Evolutionary conservation across 2,888 invertebrate genomes (phyloP).

Genomic region (Parnassius orleans): DNA sequence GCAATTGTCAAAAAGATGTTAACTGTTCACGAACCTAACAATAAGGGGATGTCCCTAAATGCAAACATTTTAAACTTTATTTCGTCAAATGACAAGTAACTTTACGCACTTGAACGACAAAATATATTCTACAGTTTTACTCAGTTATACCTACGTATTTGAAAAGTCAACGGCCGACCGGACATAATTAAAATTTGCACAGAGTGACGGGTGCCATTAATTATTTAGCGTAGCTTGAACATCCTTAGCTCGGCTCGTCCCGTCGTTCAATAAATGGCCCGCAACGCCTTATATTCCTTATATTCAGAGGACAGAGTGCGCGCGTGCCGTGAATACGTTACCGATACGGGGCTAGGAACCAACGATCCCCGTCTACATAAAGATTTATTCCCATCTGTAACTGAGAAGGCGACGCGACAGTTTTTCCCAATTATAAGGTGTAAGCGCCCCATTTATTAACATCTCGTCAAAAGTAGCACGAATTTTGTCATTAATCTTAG

Average conservation of each 20-base stretch:
- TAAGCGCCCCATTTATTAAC: constrained; percentile 76
- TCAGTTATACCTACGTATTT: neutral
- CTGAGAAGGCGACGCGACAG: constrained; percentile 76
- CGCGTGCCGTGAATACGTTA: constrained; percentile 72
- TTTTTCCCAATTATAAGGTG: constrained; percentile 79
- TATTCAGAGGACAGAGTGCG: constrained; percentile 74
- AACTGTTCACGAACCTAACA: too few relatives aligned
- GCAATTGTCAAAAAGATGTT: too few relatives aligned
- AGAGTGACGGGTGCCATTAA: constrained; percentile 59
- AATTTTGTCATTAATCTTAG: constrained; percentile 18
- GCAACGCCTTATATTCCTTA: constrained; percentile 68
- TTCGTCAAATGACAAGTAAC: too few relatives aligned
- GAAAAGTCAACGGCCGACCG: neutral
- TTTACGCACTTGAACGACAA: too few relatives aligned
- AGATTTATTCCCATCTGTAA: constrained; percentile 80
- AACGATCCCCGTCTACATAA: constrained; percentile 72
- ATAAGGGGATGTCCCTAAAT: too few relatives aligned
- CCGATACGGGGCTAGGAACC: constrained; percentile 40
- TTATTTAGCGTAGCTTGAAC: constrained; percentile 70
- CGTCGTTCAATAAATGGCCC: constrained; percentile 74
- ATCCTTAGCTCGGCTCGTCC: constrained; percentile 52
- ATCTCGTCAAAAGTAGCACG: constrained; percentile 73
- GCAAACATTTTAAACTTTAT: too few relatives aligned
- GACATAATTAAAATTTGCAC: constrained; percentile 17
- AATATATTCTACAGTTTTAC: too few relatives aligned